Evolutionary conservation across 2,113 vertebrate genomes (phyloP).

Genomic region (Cavia aperea): DNA sequence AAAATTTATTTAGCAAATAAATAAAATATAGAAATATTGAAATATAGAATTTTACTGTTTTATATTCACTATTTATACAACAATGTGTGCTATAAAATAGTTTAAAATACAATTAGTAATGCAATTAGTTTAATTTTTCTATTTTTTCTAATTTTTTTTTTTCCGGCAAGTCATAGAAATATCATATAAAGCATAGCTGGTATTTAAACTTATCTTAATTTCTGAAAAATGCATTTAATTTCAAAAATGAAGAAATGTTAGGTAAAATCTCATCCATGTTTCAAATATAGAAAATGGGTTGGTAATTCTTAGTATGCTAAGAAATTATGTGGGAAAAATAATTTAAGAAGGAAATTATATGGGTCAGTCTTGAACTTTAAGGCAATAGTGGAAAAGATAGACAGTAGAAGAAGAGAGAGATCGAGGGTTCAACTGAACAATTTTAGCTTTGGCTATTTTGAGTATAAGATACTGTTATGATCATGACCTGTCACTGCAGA

Average conservation of each 20-base stretch:
- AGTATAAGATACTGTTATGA: background rate
- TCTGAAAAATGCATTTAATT: constrained; percentile 35
- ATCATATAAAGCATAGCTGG: background rate
- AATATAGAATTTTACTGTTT: background rate
- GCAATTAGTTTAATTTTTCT: background rate
- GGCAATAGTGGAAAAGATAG: background rate
- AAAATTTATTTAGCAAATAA: background rate
- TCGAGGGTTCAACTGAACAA: background rate
- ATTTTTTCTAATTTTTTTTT: constrained; percentile 22
- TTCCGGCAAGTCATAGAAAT: background rate
- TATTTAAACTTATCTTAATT: background rate
- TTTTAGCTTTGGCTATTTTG: background rate
- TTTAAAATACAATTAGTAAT: background rate
- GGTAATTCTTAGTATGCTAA: constrained; percentile 14
- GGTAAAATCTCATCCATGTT: background rate
- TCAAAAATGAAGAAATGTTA: background rate
- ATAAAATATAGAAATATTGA: background rate
- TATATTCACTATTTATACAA: background rate
- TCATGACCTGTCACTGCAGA: background rate
- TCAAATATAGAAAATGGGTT: constrained; percentile 11
- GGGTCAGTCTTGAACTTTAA: background rate
- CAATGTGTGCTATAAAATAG: background rate
- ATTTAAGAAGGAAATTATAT: background rate
- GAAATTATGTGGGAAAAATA: background rate
- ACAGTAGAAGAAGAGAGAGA: background rate